Base-by-base conservation (phyloP, 1,140 invertebrate genomes). In the Telenomus remus region DNA sequence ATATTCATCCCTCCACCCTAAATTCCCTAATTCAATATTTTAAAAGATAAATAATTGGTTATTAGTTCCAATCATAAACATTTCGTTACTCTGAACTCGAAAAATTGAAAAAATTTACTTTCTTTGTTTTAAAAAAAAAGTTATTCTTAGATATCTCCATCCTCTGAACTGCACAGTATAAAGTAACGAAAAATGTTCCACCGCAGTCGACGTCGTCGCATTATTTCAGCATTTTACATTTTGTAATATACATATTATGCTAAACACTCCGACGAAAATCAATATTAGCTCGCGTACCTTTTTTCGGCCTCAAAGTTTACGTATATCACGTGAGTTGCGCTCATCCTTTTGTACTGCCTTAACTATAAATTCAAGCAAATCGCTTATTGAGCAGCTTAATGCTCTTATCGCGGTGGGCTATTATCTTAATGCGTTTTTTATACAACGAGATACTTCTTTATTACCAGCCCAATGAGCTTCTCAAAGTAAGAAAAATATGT, bases 391-490 rank as follows among this genome's bases (percentile, higher is more conserved):
- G 64, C 66, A 64, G 65, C 61, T 76, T 76, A 76, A 65, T 76
- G 46, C 73, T 59, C 65, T 76, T 70, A 76, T 76, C 65, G 73
- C 49, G 47, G 48, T 56, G 49, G 55, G 73, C 65, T 76, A 76
- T 76, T 76, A 76, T 76, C 73, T 63, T 60, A 76, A 76, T 65
- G 65, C 55, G 33, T 48, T 76, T 76, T 76, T 70, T 76, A 70
- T 65, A 49, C 73, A 65, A 49, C 54, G 10, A 70, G 60, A 76
- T 66, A 64, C 73, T 64, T 69, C 44, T 75, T 75, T 75, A 75
- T 75, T 49, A 34, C 59, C 37, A n/a, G 14, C 27, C 51, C 59
- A 59, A 44, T 60, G 51, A 59, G 59, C 56, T 57, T 27, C 6
- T 27, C 19, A 27, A 27, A 27, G 19, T 75, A 68, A 66, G 51